Evolutionary conservation across 2,113 vertebrate genomes (phyloP).

Genomic region (Gasterosteus aculeatus): DNA sequence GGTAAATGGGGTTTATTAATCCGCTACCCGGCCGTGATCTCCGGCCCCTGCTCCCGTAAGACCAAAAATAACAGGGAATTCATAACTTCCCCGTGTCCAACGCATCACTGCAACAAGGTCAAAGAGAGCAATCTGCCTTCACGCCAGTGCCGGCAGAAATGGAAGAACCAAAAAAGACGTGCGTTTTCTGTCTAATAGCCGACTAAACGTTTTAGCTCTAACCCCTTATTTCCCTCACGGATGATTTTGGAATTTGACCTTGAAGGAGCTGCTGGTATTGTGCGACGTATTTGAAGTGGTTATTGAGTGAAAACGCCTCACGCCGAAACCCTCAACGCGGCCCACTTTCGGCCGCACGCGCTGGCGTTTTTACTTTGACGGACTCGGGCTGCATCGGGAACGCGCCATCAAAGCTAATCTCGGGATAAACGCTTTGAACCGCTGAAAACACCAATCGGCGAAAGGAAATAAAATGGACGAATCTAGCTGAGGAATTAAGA

Average conservation of each 20-base stretch:
- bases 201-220: neutral
- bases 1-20: conserved; percentile 30
- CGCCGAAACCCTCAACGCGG: neutral
- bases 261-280: neutral
- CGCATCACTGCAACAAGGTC: neutral
- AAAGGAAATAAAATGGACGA: neutral
- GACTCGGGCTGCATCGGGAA: neutral
- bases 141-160: neutral
- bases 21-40: conserved; percentile 28
- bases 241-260: neutral
- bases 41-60: neutral
- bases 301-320: neutral
- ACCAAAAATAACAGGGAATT: conserved; percentile 16
- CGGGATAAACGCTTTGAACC: neutral
- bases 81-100: conserved; percentile 12
- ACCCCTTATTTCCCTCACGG: neutral
- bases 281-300: neutral
- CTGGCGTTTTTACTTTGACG: neutral
- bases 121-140: neutral
- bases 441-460: neutral
- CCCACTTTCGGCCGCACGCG: neutral
- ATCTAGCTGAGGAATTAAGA: neutral
- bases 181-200: neutral
- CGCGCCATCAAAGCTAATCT: neutral
- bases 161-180: neutral